phyloP scores from a whole-genome alignment of 2,888 invertebrate species.

The Perdita meconis region DNA sequence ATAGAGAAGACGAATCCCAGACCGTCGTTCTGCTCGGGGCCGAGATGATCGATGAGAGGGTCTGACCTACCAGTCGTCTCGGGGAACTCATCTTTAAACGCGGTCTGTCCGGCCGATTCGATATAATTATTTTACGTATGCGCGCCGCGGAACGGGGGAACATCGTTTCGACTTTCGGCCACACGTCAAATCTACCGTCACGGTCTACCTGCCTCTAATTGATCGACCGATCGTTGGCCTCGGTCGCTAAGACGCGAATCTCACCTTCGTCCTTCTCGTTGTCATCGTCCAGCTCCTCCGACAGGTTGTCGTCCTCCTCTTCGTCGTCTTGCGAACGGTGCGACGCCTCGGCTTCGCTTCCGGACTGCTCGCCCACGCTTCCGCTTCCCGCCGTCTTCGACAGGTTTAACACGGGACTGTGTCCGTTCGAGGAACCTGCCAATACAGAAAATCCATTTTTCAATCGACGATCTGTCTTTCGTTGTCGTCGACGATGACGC shows the following conservation, averaged over 20 bases:
- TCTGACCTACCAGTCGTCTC: constrained; percentile 79
- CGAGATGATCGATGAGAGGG: constrained; percentile 83
- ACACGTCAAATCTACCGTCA: constrained; percentile 58
- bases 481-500: neutral
- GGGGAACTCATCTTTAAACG: constrained; percentile 76
- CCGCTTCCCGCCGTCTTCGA: constrained; percentile 94
- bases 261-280: constrained; percentile 93
- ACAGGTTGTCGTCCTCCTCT: constrained; percentile 94
- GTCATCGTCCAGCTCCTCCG: constrained; percentile 94
- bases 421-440: constrained; percentile 93
- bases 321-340: constrained; percentile 90
- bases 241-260: constrained; percentile 20
- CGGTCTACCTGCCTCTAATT: constrained; percentile 60
- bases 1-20: constrained; percentile 75
- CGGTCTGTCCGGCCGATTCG: constrained; percentile 78
- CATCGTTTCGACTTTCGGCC: constrained; percentile 66
- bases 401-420: constrained; percentile 96
- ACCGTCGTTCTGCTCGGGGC: constrained; percentile 75
- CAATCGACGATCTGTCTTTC: neutral
- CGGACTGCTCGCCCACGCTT: constrained; percentile 88
- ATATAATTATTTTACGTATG: constrained; percentile 83
- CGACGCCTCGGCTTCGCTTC: constrained; percentile 88
- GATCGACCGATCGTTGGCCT: constrained; percentile 51
- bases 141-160: constrained; percentile 64
- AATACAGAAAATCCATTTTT: neutral